A percentile compares a stretch with the other conserved stretches of the same genome.
These are phyloP conservation scores for Melanogrammus aeglefinus DNA, from an alignment of 2,797 vertebrate genomes.

Conservation along the genomic window DNA sequence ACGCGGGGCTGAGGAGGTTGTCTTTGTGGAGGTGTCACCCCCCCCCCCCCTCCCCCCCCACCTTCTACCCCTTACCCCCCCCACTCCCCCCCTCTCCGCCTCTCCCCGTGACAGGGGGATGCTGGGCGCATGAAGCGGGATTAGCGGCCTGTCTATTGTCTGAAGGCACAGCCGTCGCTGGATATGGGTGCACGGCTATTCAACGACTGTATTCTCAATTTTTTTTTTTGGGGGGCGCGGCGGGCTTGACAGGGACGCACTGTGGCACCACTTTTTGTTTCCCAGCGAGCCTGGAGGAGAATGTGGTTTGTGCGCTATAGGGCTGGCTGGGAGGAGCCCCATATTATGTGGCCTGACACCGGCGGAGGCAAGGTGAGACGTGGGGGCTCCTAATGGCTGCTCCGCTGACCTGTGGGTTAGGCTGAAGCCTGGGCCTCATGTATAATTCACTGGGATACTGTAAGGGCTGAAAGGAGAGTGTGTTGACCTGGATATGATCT, in stretches of 20 bases:
- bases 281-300: constrained; percentile 54
- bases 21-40: constrained; percentile 78
- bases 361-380: constrained; percentile 66
- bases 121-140: constrained; percentile 80
- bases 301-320: constrained; percentile 64
- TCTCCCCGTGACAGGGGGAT: constrained; percentile 75
- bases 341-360: constrained; percentile 69
- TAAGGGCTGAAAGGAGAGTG: constrained; percentile 56
- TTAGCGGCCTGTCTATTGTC: constrained; percentile 76
- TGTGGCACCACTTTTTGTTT: constrained; percentile 68
- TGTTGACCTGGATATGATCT: constrained; percentile 63
- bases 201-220: constrained; percentile 67
- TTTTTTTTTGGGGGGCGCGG: constrained; percentile 30
- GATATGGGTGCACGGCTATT: constrained; percentile 77
- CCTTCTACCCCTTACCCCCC: constrained; percentile 10
- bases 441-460: constrained; percentile 67
- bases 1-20: constrained; percentile 62
- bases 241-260: constrained; percentile 73
- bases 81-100: constrained; percentile 45
- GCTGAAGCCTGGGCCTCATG: constrained; percentile 60
- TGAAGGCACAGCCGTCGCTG: constrained; percentile 59
- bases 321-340: constrained; percentile 56
- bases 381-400: constrained; percentile 62
- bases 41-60: constrained; percentile 72
- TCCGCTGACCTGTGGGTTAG: constrained; percentile 68